phyloP scores from a whole-genome alignment of 1,140 invertebrate species.

The Drosophila sturtevanti region DNA sequence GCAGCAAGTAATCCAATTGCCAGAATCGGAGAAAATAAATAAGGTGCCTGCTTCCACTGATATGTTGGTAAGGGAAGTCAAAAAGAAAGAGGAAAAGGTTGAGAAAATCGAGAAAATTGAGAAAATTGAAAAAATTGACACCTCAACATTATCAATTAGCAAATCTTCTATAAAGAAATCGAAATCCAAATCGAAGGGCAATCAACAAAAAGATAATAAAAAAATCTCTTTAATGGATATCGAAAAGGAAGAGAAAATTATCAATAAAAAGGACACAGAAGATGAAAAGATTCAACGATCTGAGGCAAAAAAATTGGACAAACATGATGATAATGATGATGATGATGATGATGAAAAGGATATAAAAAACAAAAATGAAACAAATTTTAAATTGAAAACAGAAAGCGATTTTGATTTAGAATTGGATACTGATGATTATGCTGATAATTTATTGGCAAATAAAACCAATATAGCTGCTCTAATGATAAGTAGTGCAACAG shows the following conservation, averaged over 20 bases:
- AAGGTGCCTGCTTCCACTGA: not conserved
- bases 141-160: not conserved
- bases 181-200: constrained; percentile 15
- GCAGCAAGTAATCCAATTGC: constrained; percentile 2
- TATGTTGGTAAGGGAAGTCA: constrained; percentile 31
- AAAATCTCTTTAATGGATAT: constrained; percentile 9
- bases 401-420: constrained; percentile 13
- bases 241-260: constrained; percentile 1
- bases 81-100: constrained; percentile 35
- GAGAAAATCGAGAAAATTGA: not conserved
- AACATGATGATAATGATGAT: not conserved
- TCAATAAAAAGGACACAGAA: not conserved
- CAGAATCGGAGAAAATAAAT: constrained; percentile 6
- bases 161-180: constrained; percentile 11
- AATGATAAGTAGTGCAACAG: constrained; percentile 65
- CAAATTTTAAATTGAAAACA: not conserved
- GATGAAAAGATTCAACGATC: not conserved
- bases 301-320: not conserved
- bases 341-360: constrained; percentile 9
- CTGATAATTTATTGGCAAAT: constrained; percentile 55
- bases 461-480: constrained; percentile 48
- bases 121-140: not conserved
- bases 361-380: not conserved
- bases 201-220: constrained; percentile 30
- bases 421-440: constrained; percentile 49